Base-by-base conservation (phyloP, 2,888 invertebrate genomes). In the Pardosa pseudoannulata region DNA sequence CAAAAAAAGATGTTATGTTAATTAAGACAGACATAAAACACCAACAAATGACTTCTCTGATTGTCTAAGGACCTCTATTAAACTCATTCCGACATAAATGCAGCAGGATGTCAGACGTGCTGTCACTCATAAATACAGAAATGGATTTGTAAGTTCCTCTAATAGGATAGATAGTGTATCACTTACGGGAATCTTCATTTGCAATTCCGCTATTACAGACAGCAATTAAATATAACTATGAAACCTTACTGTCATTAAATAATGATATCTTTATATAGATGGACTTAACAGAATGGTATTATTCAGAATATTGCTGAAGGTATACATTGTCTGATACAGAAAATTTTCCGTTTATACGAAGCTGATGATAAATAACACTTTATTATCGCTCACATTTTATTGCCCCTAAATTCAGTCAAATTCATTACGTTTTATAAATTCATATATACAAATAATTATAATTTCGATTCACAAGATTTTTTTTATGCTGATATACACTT, bases 101-200 rank as follows among this genome's bases (percentile, higher is more conserved):
- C 79, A 39, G 62, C 62, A 56, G 79, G 79, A 62, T 62, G 62
- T 70, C 70, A 70, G 28, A 39, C 50, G 62, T 79, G 28, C 36
- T 70, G 79, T 70, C 79, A 70, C 39, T 79, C 70, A 56, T 9
- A 29, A 70, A 56, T 28, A 79, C 19, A 62, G 62, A 79, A 62
- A 62, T 70, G 62, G 31, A 46, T 31, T 67, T 41, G 46, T 62
- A 74, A 74, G 64, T 39, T 75, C 29, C 27, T 28, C 71, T 79
- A 79, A 62, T 79, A 70, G 62, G 62, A 79, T 39, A 39, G 39
- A 70, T 79, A 79, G 70, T 50, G 36, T 32, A 68, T 70, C 68
- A 70, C 62, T 79, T 71, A 79, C 23, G 29, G 71, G 36, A 62
- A 27, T 41, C 50, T 56, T 79, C 70, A 39, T 62, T 62, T 71